phyloP scores from a whole-genome alignment of 2,888 invertebrate genomes.

The Drosophila mimetica region DNA sequence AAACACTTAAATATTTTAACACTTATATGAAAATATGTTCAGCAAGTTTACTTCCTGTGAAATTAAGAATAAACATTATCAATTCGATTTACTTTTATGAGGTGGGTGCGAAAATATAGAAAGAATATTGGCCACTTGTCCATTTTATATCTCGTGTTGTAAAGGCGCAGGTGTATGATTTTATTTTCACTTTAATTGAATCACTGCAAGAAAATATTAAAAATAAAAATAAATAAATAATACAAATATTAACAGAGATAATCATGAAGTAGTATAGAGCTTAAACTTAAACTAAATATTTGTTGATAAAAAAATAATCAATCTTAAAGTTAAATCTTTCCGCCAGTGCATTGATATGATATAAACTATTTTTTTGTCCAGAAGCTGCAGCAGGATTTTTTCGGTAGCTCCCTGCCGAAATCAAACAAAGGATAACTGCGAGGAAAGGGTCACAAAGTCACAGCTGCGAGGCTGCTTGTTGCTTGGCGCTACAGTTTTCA shows the following conservation, averaged over 20 bases:
- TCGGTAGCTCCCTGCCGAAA: slow-evolving; percentile 30
- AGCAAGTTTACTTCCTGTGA: not conserved
- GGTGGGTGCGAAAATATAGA: slow-evolving; percentile 60
- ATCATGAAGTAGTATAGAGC: too few species aligned
- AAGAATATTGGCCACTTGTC: slow-evolving; percentile 8
- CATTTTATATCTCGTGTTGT: slow-evolving; percentile 56
- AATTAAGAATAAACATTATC: not conserved
- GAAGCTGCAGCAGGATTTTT: slow-evolving; percentile 45
- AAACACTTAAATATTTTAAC: not conserved
- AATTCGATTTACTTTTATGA: slow-evolving; percentile 84
- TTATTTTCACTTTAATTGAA: slow-evolving; percentile 29
- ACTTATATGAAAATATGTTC: not conserved
- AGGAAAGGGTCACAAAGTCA: slow-evolving; percentile 37
- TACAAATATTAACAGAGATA: slow-evolving; percentile 20
- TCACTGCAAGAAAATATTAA: not conserved
- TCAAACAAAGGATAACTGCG: slow-evolving; percentile 31
- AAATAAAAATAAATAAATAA: not conserved
- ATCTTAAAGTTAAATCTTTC: not conserved
- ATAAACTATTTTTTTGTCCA: slow-evolving; percentile 26
- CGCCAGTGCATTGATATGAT: not conserved
- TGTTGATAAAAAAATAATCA: not conserved
- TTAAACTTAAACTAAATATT: too few species aligned
- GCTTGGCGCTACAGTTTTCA: slow-evolving; percentile 54
- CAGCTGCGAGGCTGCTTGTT: slow-evolving; percentile 62
- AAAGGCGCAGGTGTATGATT: slow-evolving; percentile 27